phyloP scores from a whole-genome alignment of 2,888 invertebrate genomes.

The Busseola fusca region DNA sequence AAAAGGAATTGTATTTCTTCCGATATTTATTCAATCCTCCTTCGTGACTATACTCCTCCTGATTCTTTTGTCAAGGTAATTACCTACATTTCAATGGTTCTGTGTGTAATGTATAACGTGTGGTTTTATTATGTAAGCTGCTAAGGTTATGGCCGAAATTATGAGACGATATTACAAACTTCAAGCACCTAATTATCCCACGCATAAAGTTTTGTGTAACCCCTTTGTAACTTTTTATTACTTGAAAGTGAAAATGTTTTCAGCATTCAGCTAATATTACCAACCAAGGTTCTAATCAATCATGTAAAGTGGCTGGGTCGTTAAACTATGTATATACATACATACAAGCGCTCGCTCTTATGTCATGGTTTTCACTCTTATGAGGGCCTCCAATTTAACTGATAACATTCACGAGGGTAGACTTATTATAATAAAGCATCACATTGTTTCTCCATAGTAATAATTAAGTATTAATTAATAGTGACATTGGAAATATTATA shows the following conservation, averaged over 20 bases:
- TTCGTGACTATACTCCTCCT: constrained; percentile 49
- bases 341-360: constrained; percentile 24
- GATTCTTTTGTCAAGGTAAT: constrained; percentile 52
- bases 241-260: constrained; percentile 16
- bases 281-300: constrained; percentile 42
- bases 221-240: constrained; percentile 14
- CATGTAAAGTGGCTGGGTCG: constrained; percentile 46
- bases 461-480: neutral
- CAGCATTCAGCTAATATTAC: constrained; percentile 15
- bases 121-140: constrained; percentile 41
- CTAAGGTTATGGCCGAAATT: constrained; percentile 25
- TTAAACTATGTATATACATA: constrained; percentile 38
- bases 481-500: neutral
- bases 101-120: constrained; percentile 23
- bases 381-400: constrained; percentile 6
- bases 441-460: neutral
- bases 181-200: constrained; percentile 20
- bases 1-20: constrained; percentile 63
- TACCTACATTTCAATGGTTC: constrained; percentile 39
- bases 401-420: constrained; percentile 15
- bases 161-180: constrained; percentile 9
- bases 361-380: constrained; percentile 36
- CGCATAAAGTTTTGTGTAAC: constrained; percentile 16
- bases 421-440: constrained; percentile 2
- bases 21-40: constrained; percentile 67